Conservation (phyloP, 2,113 vertebrate genomes). For the Xiphophorus maculatus region DNA sequence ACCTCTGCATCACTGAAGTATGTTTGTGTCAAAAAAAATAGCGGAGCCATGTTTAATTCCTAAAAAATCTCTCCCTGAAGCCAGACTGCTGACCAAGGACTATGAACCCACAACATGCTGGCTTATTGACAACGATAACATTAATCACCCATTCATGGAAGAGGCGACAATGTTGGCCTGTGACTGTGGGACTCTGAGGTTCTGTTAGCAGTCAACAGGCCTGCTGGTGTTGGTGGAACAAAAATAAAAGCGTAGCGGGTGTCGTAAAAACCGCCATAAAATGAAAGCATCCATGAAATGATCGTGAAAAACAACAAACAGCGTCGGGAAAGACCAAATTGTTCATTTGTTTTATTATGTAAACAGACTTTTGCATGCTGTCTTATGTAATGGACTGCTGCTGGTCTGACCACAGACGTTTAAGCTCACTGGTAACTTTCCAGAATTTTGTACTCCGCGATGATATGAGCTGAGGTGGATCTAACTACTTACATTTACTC, state of each 20-base stretch:
- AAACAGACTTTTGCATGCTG: slow-evolving; percentile 26
- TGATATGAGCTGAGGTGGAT: no score
- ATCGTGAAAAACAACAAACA: background rate
- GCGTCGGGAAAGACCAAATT: background rate
- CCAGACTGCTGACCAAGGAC: background rate
- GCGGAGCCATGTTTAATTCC: background rate
- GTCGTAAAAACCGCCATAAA: slow-evolving; percentile 12
- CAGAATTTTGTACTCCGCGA: no score
- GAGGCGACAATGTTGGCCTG: slow-evolving; percentile 10
- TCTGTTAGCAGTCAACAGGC: slow-evolving; percentile 44
- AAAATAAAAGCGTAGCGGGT: background rate
- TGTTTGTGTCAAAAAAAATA: background rate
- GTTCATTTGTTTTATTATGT: background rate
- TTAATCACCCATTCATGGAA: slow-evolving; percentile 44
- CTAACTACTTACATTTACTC: no score
- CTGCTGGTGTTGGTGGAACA: slow-evolving; percentile 16
- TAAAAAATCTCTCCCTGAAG: background rate
- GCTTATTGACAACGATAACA: slow-evolving; percentile 31
- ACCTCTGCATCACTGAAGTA: background rate
- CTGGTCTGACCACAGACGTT: background rate
- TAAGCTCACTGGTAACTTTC: no score
- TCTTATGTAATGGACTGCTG: background rate
- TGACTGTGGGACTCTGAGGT: slow-evolving; percentile 14
- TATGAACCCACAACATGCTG: background rate
- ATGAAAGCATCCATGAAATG: slow-evolving; percentile 1